Base-by-base conservation (phyloP, 1,140 invertebrate species). In the Nephotettix cincticeps region DNA sequence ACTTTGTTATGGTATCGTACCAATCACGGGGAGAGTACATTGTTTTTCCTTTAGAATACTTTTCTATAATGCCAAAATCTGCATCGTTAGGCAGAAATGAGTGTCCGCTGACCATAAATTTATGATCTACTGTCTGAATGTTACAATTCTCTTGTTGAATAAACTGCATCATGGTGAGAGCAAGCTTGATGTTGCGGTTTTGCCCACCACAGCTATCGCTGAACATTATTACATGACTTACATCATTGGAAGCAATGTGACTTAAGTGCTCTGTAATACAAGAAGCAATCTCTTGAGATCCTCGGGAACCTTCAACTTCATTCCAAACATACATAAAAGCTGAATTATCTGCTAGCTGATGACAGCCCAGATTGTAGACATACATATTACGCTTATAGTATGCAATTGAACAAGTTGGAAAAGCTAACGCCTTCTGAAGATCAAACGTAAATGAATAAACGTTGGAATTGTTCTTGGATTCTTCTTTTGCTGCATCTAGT, bases 51-150 rank as follows among this genome's bases (percentile, higher is more conserved):
- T 71, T 71, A 25, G 29, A 32, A 29, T 58, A 61, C 36, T 63
- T 58, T 69, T 76, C 74, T 21, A 75, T 71, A 21, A 73, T 17
- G 23, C 67, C 75, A 70, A 75, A 67, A 40, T 76, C 74, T 23
- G 29, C 43, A 45, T 76, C 73, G 70, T 74, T 74, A 0, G 66
- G 76, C 61, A 77, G 68, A 74, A 74, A 77, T 17, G 75, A 77
- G 74, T 79, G 76, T 14, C 76, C 74, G 3, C 71, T 75, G 65
- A 78, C 71, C 29, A 77, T 72, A 75, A 77, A 78, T 70, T 75
- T 77, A 27, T 77, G 74, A 63, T 77, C 78, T 68, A 79, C 72
- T 25, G 29, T 70, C 72, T 77, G 28, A 27, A 74, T 71, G 72
- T 70, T 71, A 67, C 75, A 74, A 43, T 73, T 32, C 11, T 40